Evolutionary conservation across 2,888 invertebrate genomes (phyloP), one percentile per base, ranked within the genome.

Genomic region (Rhynchonema sp.): DNA sequence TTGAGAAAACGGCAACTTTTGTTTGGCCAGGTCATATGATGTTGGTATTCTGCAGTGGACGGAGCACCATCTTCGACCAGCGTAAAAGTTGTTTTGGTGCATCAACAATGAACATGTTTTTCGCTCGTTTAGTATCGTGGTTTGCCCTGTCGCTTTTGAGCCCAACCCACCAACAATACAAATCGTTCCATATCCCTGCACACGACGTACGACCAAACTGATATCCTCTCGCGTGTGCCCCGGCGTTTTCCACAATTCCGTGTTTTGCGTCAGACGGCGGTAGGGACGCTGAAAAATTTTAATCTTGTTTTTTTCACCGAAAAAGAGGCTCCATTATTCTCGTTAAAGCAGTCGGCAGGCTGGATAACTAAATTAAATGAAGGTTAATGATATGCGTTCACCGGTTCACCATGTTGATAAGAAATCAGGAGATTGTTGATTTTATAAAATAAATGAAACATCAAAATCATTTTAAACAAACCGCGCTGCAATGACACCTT

Each of bases 221-320:
- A 23, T 49, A n/a, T 49, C 49, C 49, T 49, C 20, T n/a, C 52
- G 22, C 6, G 69, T 70, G 62, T 70, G 70, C 30, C 70, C 70
- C 6, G 70, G 69, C 28, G 69, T 69, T 64, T 70, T 70, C 70
- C 70, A 70, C 22, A 70, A 66, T 55, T 70, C 70, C 56, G 69
- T 63, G 59, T 70, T 69, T 26, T 64, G 60, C 25, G 69, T 66
- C 28, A 70, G 61, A 59, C 69, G 69, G 20, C 69, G 66, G 61
- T 70, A 70, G 25, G 70, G 70, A 38, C 69, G 63, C 66, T 67
- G 60, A 38, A 67, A 56, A 23, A 46, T 22, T 13, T 17, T 17
- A 46, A 46, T 17, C 13, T 13, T 17, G 46, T 46, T 17, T 46
- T 46, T 46, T 46, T 46, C n/a, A n/a, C n/a, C n/a, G n/a, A n/a